phyloP scores from a whole-genome alignment of 2,113 vertebrate genomes.

The Plestiodon gilberti region DNA sequence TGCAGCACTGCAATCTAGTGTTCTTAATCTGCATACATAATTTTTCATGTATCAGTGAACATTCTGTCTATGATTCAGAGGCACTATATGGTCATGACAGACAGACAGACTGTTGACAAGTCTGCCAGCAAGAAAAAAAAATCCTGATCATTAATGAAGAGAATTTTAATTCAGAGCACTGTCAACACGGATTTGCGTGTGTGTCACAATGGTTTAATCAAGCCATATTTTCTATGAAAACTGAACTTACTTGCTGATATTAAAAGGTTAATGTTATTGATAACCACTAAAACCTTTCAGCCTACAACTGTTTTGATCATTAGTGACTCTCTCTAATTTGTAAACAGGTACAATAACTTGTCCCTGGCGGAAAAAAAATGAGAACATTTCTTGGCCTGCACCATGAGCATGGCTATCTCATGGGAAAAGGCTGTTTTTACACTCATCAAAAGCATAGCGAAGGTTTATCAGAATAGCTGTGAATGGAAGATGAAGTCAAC shows the following conservation, averaged over 20 bases:
- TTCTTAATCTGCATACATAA: constrained; percentile 10
- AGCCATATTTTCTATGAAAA: background rate
- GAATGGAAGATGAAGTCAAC: constrained; percentile 32
- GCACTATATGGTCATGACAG: constrained; percentile 7
- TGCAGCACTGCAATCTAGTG: background rate
- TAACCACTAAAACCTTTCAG: background rate
- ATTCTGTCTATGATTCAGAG: background rate
- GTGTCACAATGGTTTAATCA: background rate
- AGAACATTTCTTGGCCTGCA: constrained; percentile 49
- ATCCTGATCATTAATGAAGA: background rate
- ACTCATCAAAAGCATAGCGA: constrained; percentile 51
- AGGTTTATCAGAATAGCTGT: constrained; percentile 29
- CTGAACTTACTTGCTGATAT: background rate
- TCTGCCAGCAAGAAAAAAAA: background rate
- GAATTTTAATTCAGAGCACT: background rate
- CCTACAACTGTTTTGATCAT: constrained; percentile 65
- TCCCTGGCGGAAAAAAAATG: constrained; percentile 53
- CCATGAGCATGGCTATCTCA: constrained; percentile 53
- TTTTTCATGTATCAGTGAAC: constrained; percentile 21
- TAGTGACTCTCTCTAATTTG: constrained; percentile 64
- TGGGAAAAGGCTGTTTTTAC: constrained; percentile 77
- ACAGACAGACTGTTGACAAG: background rate
- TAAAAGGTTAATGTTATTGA: constrained; percentile 4
- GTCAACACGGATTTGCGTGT: background rate
- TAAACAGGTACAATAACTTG: constrained; percentile 71